Evolutionary conservation across 2,797 vertebrate genomes (phyloP).

Genomic region (Eidolon dupreanum): DNA sequence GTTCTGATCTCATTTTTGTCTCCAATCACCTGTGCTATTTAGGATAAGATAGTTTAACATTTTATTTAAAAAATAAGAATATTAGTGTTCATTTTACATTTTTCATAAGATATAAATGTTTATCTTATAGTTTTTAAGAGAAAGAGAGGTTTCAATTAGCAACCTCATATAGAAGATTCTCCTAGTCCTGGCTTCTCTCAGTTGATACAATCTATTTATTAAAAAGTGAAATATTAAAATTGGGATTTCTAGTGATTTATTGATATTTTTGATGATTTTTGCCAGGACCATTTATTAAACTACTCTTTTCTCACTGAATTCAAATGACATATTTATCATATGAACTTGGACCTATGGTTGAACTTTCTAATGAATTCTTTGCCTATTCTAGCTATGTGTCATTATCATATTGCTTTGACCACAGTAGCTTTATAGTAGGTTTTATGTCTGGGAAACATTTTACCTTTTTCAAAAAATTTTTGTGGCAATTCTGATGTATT

Average conservation of each 20-base stretch:
- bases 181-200: background rate
- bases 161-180: background rate
- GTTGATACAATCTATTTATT: background rate
- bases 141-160: background rate
- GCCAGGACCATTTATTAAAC: background rate
- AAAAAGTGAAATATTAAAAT: background rate
- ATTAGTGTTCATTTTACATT: background rate
- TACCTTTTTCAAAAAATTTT: background rate
- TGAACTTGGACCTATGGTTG: background rate
- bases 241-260: background rate
- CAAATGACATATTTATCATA: background rate
- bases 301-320: background rate
- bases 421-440: background rate
- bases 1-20: background rate
- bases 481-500: background rate
- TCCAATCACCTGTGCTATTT: background rate
- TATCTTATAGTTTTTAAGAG: background rate
- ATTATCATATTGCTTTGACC: background rate
- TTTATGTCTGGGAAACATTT: background rate
- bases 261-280: background rate
- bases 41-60: background rate
- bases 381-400: background rate
- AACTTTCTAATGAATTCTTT: background rate
- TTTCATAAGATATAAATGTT: background rate
- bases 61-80: constrained; percentile 1